Conservation (phyloP, 2,888 invertebrate genomes). For the Apotomis betuletana region DNA sequence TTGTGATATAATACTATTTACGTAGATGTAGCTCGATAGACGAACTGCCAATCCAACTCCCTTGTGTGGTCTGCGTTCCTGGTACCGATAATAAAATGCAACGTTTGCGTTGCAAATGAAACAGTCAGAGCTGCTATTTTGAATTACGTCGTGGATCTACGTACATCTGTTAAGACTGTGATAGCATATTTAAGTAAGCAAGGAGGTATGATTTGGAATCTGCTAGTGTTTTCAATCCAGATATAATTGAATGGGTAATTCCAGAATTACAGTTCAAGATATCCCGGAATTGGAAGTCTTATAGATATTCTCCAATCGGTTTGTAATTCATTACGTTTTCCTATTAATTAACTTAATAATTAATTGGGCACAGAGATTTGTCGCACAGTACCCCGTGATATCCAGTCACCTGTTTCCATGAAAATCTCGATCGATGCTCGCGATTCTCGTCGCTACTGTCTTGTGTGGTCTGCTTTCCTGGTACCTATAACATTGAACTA, state of each 20-base stretch:
- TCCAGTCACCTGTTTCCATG: constrained; percentile 28
- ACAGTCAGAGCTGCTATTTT: too few species aligned
- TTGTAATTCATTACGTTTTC: too few species aligned
- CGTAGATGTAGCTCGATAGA: not conserved
- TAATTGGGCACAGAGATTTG: not conserved
- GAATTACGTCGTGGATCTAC: too few species aligned
- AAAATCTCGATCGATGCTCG: constrained; percentile 11
- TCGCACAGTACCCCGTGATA: constrained; percentile 6
- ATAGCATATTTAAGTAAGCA: too few species aligned
- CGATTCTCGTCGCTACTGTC: not conserved
- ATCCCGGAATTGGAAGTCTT: too few species aligned
- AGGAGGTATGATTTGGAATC: too few species aligned
- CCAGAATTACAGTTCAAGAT: too few species aligned
- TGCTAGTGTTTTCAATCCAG: too few species aligned
- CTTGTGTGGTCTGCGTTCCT: constrained; percentile 32
- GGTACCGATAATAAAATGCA: constrained; percentile 26
- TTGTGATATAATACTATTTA: not conserved
- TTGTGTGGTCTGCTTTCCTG: constrained; percentile 35
- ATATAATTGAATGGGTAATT: too few species aligned
- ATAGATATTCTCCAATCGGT: too few species aligned
- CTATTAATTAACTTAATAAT: too few species aligned
- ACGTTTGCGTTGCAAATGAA: constrained; percentile 15
- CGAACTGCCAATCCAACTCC: constrained; percentile 14
- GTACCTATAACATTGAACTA: constrained; percentile 35
- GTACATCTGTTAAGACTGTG: too few species aligned